phyloP scores from a whole-genome alignment of 2,888 invertebrate species.

The Hesperia comma region DNA sequence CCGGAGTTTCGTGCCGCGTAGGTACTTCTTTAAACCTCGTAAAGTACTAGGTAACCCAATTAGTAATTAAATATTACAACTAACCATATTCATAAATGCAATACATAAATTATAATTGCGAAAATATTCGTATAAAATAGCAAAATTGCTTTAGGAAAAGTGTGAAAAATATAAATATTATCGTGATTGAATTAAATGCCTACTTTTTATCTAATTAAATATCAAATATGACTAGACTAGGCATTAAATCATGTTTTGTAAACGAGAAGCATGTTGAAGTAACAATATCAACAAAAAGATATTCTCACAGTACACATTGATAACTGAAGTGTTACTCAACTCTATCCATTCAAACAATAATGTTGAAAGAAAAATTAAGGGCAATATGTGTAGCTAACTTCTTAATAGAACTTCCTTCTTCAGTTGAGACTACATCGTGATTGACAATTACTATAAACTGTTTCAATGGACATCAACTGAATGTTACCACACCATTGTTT shows the following conservation, averaged over 20 bases:
- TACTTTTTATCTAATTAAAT: too few species aligned
- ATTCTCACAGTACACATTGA: slow-evolving; percentile 16
- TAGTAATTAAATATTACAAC: too few species aligned
- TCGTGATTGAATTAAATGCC: too few species aligned
- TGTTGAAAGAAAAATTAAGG: slow-evolving; percentile 73
- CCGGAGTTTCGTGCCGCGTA: slow-evolving; percentile 23
- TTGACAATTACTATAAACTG: slow-evolving; percentile 46
- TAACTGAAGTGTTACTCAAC: slow-evolving; percentile 28
- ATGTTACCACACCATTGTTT: slow-evolving; percentile 18
- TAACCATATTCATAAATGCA: too few species aligned
- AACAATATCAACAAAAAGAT: slow-evolving; percentile 5
- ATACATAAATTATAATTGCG: too few species aligned
- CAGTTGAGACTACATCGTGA: slow-evolving; percentile 56
- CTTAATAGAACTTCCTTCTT: slow-evolving; percentile 80
- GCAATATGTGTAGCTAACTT: slow-evolving; percentile 69
- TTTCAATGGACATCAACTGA: slow-evolving; percentile 33
- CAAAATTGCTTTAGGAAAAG: too few species aligned
- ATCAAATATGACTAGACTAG: too few species aligned
- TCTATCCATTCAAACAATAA: slow-evolving; percentile 52
- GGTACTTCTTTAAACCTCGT: neutral
- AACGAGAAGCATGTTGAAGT: neutral
- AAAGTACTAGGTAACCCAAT: neutral
- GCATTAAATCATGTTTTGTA: neutral
- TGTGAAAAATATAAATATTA: too few species aligned
- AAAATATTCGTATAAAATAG: too few species aligned